Evolutionary conservation across 2,797 vertebrate genomes (phyloP), one percentile per base, ranked within the genome.

Genomic region (Eulemur coronatus): DNA sequence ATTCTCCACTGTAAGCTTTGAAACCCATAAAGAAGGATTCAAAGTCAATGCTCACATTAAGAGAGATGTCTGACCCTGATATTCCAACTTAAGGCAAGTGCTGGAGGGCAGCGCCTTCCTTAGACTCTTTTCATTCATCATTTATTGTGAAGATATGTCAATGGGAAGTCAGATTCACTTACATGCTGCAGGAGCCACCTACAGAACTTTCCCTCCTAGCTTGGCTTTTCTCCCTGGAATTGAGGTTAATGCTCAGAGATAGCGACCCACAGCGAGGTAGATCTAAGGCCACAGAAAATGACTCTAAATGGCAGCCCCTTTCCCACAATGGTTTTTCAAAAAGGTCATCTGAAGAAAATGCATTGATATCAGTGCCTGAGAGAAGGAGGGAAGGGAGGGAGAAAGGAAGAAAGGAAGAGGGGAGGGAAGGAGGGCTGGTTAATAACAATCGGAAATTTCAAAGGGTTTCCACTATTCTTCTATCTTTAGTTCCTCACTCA

Each of bases 161-260:
- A 28, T 0, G 28, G 96, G 92, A 97, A 91, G 89, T 84, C 94
- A 95, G 89, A 96, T 89, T 94, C 94, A 87, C 86, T 97, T 86
- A 94, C 15, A 28, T 0, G 0, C 52, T 91, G 28, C 0, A 1
- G 9, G 0, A 0, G 88, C 81, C 0, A 4, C 89, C 0, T 0
- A 48, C 75, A 73, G 28, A 5, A 65, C 94, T 79, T 41, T 63
- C 46, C 30, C 91, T 50, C 26, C 15, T 41, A 65, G 63, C 61
- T 81, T 63, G 76, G 35, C 24, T 92, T 92, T 0, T 20, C 69
- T 97, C 89, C 57, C 52, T 48, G 70, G 72, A 97, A 91, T 2
- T 93, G 89, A 97, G 86, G 94, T 93, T 97, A 96, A 96, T 97
- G 97, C 94, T 97, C 95, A 96, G 80, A 97, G 92, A 95, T 26